phyloP scores from a whole-genome alignment of 2,113 vertebrate genomes.

The Prunella fulvescens region DNA sequence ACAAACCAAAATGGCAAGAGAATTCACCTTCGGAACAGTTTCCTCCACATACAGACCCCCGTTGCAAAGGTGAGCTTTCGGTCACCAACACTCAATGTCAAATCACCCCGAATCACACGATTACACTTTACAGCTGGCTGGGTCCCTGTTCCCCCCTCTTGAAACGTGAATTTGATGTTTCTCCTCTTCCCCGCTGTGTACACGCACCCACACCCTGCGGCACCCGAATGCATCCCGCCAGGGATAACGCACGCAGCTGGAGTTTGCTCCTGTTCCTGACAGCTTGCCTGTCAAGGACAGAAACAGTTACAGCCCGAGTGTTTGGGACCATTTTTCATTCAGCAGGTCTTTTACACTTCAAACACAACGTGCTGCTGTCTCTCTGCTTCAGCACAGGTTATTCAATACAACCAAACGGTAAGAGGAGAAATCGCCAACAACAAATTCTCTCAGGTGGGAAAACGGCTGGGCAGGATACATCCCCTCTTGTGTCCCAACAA shows the following conservation, averaged over 20 bases:
- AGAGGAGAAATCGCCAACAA: not conserved
- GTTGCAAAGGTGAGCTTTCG: not conserved
- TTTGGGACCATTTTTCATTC: not conserved
- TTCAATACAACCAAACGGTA: not conserved
- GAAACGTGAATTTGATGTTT: not conserved
- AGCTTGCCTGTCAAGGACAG: not conserved
- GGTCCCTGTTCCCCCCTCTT: not conserved
- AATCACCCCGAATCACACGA: not conserved
- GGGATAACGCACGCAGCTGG: not conserved
- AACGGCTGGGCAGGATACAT: not conserved
- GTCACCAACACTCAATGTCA: not conserved
- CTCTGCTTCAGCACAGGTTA: not conserved
- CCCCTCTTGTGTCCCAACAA: not conserved
- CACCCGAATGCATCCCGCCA: not conserved
- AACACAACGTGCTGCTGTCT: not conserved
- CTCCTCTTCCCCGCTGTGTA: not conserved
- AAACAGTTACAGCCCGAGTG: not conserved
- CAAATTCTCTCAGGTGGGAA: conserved; percentile 4
- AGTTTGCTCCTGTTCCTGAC: not conserved
- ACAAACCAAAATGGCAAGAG: not conserved
- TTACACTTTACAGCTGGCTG: not conserved
- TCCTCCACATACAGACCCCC: not conserved
- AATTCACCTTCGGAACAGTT: not conserved
- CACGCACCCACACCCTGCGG: not conserved
- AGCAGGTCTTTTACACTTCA: not conserved